Base-by-base conservation (phyloP, 2,888 invertebrate genomes). In the Thecophora atra region DNA sequence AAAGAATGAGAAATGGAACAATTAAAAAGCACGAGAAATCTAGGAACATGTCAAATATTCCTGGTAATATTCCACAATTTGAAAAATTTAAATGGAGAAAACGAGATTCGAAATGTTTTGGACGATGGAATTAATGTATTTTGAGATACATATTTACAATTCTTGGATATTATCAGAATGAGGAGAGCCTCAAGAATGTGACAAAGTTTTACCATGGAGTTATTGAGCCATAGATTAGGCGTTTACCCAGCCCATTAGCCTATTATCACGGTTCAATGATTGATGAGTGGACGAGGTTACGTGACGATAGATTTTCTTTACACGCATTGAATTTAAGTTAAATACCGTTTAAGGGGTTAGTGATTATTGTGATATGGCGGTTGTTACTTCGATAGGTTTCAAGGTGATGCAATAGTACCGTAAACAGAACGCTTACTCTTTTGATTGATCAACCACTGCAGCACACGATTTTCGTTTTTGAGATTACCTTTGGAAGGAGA, bases 361-460 rank as follows among this genome's bases (percentile, higher is more conserved):
- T 70, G 63, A 52, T 70, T 24, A 21, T 17, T n/a, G n/a, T 70
- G 44, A 63, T 28, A 56, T 62, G 37, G 44, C 6, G 11, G 21
- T 11, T 13, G 11, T 26, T 26, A 52, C 19, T 30, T 70, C 37
- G 63, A 52, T 51, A 37, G 70, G 52, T 21, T 42, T 52, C 11
- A 30, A 56, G 56, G 42, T 21, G 19, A 19, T 52, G 11, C 7
- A 52, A 51, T 13, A 67, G 51, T 44, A 70, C 47, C 28, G 62
- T 70, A 24, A 63, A 81, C 75, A 80, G 89, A 89, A 88, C 90
- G 91, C 95, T 95, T 95, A 95, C 95, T 95, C 94, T 95, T 95
- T 91, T 96, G 95, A 90, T 94, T 93, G 90, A 95, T 90, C 89
- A 96, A 93, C 96, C 96, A 96, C 91, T 94, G 93, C 90, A 96